These are phyloP conservation scores for Hecatera dysodea DNA, from an alignment of 2,888 invertebrate species.

Conservation along the genomic window DNA sequence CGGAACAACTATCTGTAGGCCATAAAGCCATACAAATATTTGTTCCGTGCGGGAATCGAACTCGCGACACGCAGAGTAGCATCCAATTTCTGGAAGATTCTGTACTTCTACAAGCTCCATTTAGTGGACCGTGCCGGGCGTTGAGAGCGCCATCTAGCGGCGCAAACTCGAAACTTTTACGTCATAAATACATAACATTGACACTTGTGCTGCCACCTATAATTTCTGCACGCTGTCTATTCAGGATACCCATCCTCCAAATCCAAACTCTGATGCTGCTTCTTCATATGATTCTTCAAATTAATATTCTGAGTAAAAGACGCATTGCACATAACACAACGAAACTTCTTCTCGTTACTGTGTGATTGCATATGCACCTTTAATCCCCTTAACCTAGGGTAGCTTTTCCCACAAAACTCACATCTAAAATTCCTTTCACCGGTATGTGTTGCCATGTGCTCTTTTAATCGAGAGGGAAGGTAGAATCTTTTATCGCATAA, in stretches of 20 bases:
- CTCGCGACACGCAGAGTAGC: too few species aligned
- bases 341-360: slow-evolving; percentile 88
- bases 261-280: slow-evolving; percentile 79
- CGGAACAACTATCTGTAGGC: too few species aligned
- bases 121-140: too few species aligned
- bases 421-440: slow-evolving; percentile 86
- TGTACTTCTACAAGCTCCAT: too few species aligned
- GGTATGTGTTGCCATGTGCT: slow-evolving; percentile 86
- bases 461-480: slow-evolving; percentile 82
- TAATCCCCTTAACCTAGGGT: slow-evolving; percentile 81
- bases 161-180: too few species aligned
- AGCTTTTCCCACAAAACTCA: slow-evolving; percentile 85
- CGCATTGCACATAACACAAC: slow-evolving; percentile 88
- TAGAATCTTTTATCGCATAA: slow-evolving; percentile 90
- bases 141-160: too few species aligned
- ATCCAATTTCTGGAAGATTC: too few species aligned
- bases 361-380: slow-evolving; percentile 91
- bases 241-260: slow-evolving; percentile 66
- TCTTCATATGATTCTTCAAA: slow-evolving; percentile 90
- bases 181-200: too few species aligned
- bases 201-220: too few species aligned
- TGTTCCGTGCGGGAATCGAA: too few species aligned
- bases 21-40: too few species aligned
- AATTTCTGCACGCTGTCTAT: too few species aligned
- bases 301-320: slow-evolving; percentile 90